Evolutionary conservation across 2,888 invertebrate genomes (phyloP), one percentile per base, ranked within the genome.

Genomic region (Eristalis tenax): DNA sequence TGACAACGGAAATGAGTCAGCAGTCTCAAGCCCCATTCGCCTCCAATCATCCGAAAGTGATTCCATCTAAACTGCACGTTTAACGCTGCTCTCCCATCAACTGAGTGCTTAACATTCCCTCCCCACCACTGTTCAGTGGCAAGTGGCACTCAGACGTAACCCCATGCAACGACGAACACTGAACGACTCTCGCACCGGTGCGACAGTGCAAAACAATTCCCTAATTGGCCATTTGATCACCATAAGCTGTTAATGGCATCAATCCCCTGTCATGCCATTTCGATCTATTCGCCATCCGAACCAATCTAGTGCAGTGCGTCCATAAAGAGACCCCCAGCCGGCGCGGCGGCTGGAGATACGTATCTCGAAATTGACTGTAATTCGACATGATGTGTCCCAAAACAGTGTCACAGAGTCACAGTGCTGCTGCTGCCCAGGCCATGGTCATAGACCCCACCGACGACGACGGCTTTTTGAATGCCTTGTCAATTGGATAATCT

Each of bases 351-450:
- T 32, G 32, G 32, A 18, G 26, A 26, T 26, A 38, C 38, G 68
- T 77, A 61, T 75, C 77, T 56, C 6, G 32, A 64, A 66, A 73
- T 68, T 26, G n/a, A 38, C 8, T 6, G 26, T 6, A 32, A 38
- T 43, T 61, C 71, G 80, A 81, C 80, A 63, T 69, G 8, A 50
- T 69, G 61, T 69, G 56, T 13, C 22, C 74, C 38, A 56, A 69
- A 81, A 68, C 63, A 57, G 66, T 35, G 32, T 32, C 32, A 32
- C 32, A 8, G 32, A 32, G 32, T 32, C 32, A 32, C 32, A 32
- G 32, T 32, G 32, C 6, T 32, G 32, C 32, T 32, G 32, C 32
- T 32, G 50, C 22, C 59, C 18, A 8, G 50, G 38, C 35, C 68
- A 63, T 38, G 73, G 79, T 50, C 66, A 59, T 23, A 64, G 66